A percentile compares a stretch with the other conserved stretches of the same genome.
These are phyloP conservation scores for Lucilia cuprina DNA, from an alignment of 1,140 invertebrate genomes.

Conservation along the genomic window DNA sequence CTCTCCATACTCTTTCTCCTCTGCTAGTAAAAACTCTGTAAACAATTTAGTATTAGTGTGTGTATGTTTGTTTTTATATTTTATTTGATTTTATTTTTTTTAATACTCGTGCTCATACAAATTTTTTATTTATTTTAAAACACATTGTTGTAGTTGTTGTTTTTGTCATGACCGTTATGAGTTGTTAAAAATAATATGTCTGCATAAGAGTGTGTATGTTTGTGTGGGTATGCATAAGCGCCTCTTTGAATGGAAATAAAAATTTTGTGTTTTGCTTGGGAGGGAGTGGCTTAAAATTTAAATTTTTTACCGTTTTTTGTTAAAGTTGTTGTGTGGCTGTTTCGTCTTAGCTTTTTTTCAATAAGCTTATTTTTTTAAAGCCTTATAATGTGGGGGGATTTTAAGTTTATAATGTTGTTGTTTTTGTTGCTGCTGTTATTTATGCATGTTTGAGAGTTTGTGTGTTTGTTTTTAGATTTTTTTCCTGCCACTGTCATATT, in stretches of 20 bases:
- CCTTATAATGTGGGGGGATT: not conserved
- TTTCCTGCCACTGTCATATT: constrained; percentile 16
- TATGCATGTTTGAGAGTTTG: not conserved
- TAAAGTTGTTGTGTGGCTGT: not conserved
- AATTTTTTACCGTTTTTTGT: constrained; percentile 48
- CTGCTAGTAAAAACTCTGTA: not conserved
- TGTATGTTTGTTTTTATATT: constrained; percentile 10
- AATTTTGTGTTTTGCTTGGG: constrained; percentile 37
- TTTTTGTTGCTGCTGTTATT: not conserved
- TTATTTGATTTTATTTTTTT: not conserved
- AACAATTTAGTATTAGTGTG: not conserved
- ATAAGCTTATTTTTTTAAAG: constrained; percentile 11
- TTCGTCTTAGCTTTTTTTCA: not conserved
- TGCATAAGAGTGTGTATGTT: not conserved
- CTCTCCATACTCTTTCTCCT: not conserved
- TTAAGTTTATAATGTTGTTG: not conserved
- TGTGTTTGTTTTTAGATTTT: not conserved
- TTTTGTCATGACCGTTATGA: constrained; percentile 27
- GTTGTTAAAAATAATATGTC: constrained; percentile 13
- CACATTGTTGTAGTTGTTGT: not conserved
- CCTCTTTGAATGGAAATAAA: not conserved
- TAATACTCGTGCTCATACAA: not conserved
- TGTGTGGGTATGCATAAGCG: not conserved
- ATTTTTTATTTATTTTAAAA: constrained; percentile 12
- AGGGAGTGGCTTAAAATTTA: constrained; percentile 62